Evolutionary conservation across 2,888 invertebrate genomes (phyloP).

Genomic region (Helobdella robusta): DNA sequence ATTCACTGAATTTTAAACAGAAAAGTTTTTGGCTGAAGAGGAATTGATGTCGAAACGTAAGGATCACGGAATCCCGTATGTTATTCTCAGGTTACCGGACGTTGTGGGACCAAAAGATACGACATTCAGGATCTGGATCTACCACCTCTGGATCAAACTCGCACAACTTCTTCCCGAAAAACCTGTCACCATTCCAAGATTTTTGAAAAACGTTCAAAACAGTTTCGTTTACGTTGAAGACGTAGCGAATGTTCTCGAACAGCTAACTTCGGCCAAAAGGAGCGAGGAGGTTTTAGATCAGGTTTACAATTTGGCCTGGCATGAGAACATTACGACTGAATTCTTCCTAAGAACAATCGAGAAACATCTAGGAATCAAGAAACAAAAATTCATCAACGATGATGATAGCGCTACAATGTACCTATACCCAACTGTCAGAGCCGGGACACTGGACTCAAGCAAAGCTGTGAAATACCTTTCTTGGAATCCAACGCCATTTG

Average conservation of each 20-base stretch:
- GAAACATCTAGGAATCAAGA: constrained; percentile 27
- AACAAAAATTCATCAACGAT: constrained; percentile 15
- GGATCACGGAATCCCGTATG: constrained; percentile 41
- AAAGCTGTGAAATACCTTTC: constrained; percentile 44
- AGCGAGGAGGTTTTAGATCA: constrained; percentile 37
- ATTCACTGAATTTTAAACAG: neutral
- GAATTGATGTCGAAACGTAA: constrained; percentile 40
- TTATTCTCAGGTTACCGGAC: constrained; percentile 51
- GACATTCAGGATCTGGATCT: constrained; percentile 51
- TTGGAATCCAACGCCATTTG: constrained; percentile 47
- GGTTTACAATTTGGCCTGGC: constrained; percentile 49
- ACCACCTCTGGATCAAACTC: constrained; percentile 50
- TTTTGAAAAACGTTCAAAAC: constrained; percentile 41
- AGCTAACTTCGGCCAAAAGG: constrained; percentile 28
- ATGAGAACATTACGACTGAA: constrained; percentile 43
- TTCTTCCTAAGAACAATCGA: constrained; percentile 43
- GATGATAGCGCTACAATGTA: constrained; percentile 34
- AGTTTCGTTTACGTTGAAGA: constrained; percentile 51
- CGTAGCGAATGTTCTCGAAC: constrained; percentile 45
- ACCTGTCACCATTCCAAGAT: constrained; percentile 43
- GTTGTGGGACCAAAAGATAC: constrained; percentile 52
- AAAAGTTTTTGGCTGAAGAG: constrained; percentile 44
- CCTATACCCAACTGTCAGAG: constrained; percentile 49
- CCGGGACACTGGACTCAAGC: constrained; percentile 42
- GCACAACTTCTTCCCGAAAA: constrained; percentile 34